Evolutionary conservation across 2,888 invertebrate genomes (phyloP), one percentile per base, ranked within the genome.

Genomic region (Ommatoiulus sabulosus): DNA sequence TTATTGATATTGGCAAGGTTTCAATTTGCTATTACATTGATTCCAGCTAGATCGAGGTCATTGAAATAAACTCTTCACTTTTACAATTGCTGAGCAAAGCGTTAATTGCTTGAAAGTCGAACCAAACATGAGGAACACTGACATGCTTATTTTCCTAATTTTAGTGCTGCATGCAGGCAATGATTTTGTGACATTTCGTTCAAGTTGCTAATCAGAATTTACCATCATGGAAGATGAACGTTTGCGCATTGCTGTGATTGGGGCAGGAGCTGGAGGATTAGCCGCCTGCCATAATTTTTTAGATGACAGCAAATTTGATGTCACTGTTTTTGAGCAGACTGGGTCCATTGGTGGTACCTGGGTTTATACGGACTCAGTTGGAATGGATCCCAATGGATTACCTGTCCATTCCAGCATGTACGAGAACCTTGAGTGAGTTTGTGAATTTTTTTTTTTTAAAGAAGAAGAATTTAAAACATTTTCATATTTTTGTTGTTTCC

Each of bases 341-440:
- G 93, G 94, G 3, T 93, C 94, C 90, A 93, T 98, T 52, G 98
- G 98, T 12, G 98, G 98, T 44, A 97, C 97, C 35, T 98, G 98
- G 98, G 95, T 97, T 0, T 97, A 97, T 92, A 96, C 96, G 0
- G 96, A 97, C 90, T 93, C 95, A 90, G 94, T 95, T 44, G 97
- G 96, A 2, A 94, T 93, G 17, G 96, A 97, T 91, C 94, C 95
- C 91, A 95, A 95, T 92, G 97, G 97, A 0, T 93, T 96, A 88
- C 96, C 96, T 0, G 95, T 97, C 63, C 97, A 97, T 92, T 96
- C 97, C 87, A 97, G 97, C 93, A 97, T 98, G 97, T 98, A 98
- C 92, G 95, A 96, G 91, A 96, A 96, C 91, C 94, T 98, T 88
- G 95, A 95, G 98, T 97, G 92, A 92, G 92, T 90, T 80, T 80